phyloP scores from a whole-genome alignment of 2,888 invertebrate genomes.

The Drosophila limbata region DNA sequence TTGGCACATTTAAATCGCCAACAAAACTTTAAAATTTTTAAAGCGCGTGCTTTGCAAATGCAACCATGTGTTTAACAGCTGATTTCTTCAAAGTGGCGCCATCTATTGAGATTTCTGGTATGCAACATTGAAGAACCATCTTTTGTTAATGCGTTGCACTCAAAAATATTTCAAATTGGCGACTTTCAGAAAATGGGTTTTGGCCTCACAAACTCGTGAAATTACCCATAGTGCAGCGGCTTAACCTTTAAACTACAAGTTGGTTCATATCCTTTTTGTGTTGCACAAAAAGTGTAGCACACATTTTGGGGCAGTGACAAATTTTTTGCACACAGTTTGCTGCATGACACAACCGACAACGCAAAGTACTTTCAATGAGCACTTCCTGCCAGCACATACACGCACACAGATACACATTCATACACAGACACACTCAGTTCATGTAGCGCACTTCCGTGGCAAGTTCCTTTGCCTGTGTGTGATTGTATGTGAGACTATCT shows the following conservation, averaged over 20 bases:
- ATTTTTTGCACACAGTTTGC: slow-evolving; percentile 52
- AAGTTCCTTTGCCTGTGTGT: slow-evolving; percentile 23
- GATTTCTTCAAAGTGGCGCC: too few relatives aligned
- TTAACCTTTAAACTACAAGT: slow-evolving; percentile 10
- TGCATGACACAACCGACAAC: slow-evolving; percentile 57
- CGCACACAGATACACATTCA: neutral
- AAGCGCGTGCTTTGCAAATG: too few relatives aligned
- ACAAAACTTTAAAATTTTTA: too few relatives aligned
- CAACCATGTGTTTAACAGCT: too few relatives aligned
- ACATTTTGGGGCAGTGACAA: slow-evolving; percentile 51
- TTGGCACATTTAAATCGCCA: too few relatives aligned
- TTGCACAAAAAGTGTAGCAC: slow-evolving; percentile 44
- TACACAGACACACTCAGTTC: slow-evolving; percentile 14
- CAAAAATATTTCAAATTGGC: too few relatives aligned
- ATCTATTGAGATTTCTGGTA: too few relatives aligned
- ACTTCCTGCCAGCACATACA: slow-evolving; percentile 50
- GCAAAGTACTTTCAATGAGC: slow-evolving; percentile 70
- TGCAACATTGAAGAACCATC: too few relatives aligned
- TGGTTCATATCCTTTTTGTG: slow-evolving; percentile 12
- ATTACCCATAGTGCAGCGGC: too few relatives aligned
- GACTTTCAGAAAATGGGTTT: too few relatives aligned
- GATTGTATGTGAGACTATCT: slow-evolving; percentile 13
- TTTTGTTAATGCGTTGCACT: too few relatives aligned
- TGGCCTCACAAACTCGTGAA: too few relatives aligned
- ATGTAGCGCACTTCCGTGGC: slow-evolving; percentile 54